phyloP scores from a whole-genome alignment of 2,888 invertebrate species.

The Drosophila algonquin region DNA sequence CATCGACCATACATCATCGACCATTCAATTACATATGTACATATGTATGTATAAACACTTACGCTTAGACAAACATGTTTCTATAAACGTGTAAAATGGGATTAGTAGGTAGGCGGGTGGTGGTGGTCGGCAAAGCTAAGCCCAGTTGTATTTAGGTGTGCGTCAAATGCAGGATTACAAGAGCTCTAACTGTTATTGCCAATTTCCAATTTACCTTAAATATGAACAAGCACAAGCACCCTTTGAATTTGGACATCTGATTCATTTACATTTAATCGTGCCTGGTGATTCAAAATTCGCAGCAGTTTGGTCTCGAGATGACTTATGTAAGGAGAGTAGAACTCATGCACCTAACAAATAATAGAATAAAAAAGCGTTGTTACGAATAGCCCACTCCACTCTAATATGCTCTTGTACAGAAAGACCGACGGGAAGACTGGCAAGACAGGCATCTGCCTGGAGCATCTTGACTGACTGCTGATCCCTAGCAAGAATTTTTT shows the following conservation, averaged over 20 bases:
- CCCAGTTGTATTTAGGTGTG: background rate
- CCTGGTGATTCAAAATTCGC: no score
- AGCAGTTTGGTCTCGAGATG: no score
- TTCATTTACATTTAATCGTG: background rate
- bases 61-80: background rate
- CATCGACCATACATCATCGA: background rate
- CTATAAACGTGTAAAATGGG: background rate
- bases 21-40: background rate
- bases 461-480: background rate
- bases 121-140: constrained; percentile 45
- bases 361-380: no score
- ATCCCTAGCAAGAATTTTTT: background rate
- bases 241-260: background rate
- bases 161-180: constrained; percentile 8
- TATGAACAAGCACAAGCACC: background rate
- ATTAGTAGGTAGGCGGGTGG: constrained; percentile 3
- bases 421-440: background rate
- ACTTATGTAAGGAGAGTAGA: no score
- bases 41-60: constrained; percentile 14
- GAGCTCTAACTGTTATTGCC: background rate
- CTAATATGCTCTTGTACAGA: background rate
- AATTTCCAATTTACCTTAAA: background rate
- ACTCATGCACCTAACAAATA: no score
- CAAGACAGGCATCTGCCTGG: background rate
- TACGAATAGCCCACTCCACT: no score